A percentile compares a stretch with the other conserved stretches of the same genome.
phyloP scores from a whole-genome alignment of 2,113 vertebrate species.

The Prunella fulvescens region DNA sequence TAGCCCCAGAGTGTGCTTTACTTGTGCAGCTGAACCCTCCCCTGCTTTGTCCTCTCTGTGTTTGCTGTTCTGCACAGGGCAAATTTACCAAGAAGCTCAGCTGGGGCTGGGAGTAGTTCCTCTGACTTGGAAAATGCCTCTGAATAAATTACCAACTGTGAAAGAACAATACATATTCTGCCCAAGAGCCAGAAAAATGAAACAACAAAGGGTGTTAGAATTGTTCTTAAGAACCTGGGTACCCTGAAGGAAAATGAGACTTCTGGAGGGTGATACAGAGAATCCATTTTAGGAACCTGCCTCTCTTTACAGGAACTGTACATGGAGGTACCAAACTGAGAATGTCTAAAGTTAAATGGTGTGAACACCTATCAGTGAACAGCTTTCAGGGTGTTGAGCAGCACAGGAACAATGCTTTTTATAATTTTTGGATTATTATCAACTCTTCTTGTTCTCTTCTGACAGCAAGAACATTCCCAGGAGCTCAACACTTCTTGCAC shows the following conservation, averaged over 20 bases:
- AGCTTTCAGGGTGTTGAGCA: neutral
- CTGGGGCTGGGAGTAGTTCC: neutral
- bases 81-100: neutral
- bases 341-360: neutral
- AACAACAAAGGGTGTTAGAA: neutral
- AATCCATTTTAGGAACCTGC: neutral
- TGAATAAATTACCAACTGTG: neutral
- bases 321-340: neutral
- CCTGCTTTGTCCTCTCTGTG: neutral
- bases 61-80: neutral
- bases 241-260: neutral
- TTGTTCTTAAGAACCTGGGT: neutral
- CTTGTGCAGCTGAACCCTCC: neutral
- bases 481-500: neutral
- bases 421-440: neutral
- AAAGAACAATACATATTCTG: neutral
- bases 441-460: neutral
- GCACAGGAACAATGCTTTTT: no score
- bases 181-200: neutral
- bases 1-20: neutral
- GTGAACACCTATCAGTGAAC: neutral
- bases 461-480: neutral
- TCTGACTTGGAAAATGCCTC: slow-evolving; percentile 11
- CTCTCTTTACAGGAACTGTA: neutral
- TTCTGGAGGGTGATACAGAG: neutral